phyloP scores from a whole-genome alignment of 2,797 vertebrate genomes.

The Hemibagrus guttatus region DNA sequence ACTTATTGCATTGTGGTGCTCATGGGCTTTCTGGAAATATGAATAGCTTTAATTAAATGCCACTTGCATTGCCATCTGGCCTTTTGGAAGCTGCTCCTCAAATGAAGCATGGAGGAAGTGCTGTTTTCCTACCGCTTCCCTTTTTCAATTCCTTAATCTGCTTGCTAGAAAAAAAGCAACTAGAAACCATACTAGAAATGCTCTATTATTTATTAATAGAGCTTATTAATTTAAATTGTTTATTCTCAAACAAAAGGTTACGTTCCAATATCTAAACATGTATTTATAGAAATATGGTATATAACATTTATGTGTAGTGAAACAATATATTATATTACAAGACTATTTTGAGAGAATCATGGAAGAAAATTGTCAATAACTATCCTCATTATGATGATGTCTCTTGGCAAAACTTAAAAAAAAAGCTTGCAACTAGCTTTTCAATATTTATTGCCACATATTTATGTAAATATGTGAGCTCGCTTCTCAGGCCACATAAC shows the following conservation, averaged over 20 bases:
- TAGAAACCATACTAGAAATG: neutral
- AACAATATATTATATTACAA: neutral
- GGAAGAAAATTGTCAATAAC: neutral
- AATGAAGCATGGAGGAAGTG: slow-evolving; percentile 54
- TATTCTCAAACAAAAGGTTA: neutral
- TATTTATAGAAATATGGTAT: neutral
- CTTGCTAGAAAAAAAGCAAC: slow-evolving; percentile 22
- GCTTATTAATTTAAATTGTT: neutral
- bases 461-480: neutral
- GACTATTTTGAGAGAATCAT: neutral
- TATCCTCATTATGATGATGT: neutral
- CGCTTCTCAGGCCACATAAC: neutral
- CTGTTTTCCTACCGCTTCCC: slow-evolving; percentile 32
- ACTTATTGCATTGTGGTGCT: slow-evolving; percentile 50
- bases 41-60: slow-evolving; percentile 66
- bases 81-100: slow-evolving; percentile 57
- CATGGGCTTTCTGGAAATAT: slow-evolving; percentile 63
- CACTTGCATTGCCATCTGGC: slow-evolving; percentile 63
- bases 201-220: neutral
- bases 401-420: neutral
- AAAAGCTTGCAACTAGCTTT: neutral
- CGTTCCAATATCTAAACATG: neutral
- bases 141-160: slow-evolving; percentile 45
- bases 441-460: neutral
- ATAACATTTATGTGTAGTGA: neutral